phyloP scores from a whole-genome alignment of 2,888 invertebrate genomes.

The Hydroisotoma schaefferi region DNA sequence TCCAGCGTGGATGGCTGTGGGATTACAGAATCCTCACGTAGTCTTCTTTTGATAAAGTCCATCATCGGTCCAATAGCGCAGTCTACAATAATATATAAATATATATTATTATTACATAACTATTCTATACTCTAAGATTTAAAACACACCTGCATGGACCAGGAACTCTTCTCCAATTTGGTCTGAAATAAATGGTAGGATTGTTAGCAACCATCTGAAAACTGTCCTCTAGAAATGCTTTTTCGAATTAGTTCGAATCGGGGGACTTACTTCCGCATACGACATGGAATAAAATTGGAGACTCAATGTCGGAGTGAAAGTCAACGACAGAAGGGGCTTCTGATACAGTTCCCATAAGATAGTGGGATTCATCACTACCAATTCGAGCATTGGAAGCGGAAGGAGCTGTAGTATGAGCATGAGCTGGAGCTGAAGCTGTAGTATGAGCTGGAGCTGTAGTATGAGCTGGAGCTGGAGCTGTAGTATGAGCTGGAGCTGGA shows the following conservation, averaged over 20 bases:
- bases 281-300: not conserved
- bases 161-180: not conserved
- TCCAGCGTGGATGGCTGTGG: not conserved
- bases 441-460: too few relatives aligned
- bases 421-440: too few relatives aligned
- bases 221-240: too few relatives aligned
- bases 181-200: not conserved
- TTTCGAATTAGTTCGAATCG: not conserved
- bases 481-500: too few relatives aligned
- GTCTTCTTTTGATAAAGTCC: not conserved
- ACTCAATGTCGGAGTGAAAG: too few relatives aligned
- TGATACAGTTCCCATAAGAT: too few relatives aligned
- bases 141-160: not conserved
- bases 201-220: not conserved
- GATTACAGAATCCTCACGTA: not conserved
- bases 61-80: not conserved
- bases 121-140: not conserved
- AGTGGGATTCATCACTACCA: too few relatives aligned
- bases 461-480: too few relatives aligned
- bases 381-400: too few relatives aligned
- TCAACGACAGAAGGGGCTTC: too few relatives aligned
- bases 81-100: too few relatives aligned
- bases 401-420: too few relatives aligned
- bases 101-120: not conserved
- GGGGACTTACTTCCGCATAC: not conserved